A percentile compares a stretch with the other conserved stretches of the same genome.
Conservation (phyloP, 1,140 invertebrate species). For the Apolygus lucorum region DNA sequence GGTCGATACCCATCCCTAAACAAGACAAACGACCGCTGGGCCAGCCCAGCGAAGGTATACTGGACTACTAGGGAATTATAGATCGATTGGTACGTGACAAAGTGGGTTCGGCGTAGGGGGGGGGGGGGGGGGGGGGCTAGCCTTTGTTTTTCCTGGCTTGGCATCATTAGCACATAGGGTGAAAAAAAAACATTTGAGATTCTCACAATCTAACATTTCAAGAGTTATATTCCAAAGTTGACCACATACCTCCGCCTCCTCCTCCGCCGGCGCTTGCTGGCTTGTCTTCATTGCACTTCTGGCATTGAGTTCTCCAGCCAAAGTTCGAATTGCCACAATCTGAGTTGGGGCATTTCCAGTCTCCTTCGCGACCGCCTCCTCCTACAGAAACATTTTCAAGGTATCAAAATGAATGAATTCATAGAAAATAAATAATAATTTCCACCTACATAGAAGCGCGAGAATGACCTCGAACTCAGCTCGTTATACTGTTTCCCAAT, state of each 20-base stretch:
- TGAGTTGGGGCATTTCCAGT: conserved; percentile 10
- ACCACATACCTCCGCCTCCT: conserved; percentile 4
- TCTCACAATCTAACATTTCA: too few relatives aligned
- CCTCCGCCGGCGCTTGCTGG: conserved; percentile 8
- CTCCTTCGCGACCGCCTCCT: background rate
- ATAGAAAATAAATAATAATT: background rate
- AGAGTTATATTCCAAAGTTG: too few relatives aligned
- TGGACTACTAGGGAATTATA: too few relatives aligned
- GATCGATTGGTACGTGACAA: too few relatives aligned
- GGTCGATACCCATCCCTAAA: too few relatives aligned
- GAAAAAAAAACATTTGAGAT: too few relatives aligned
- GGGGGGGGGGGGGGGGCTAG: too few relatives aligned
- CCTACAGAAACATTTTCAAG: background rate
- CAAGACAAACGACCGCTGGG: too few relatives aligned
- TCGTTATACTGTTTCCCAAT: background rate
- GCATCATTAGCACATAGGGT: too few relatives aligned
- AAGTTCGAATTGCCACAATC: conserved; percentile 16
- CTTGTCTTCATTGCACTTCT: conserved; percentile 20
- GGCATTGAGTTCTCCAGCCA: background rate
- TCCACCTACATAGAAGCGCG: background rate
- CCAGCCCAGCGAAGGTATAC: too few relatives aligned
- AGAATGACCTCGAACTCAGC: background rate
- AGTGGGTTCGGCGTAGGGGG: too few relatives aligned
- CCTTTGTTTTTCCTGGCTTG: too few relatives aligned
- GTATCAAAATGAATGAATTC: background rate